Percentiles rank a stretch among this genome's conserved stretches.
phyloP scores from a whole-genome alignment of 1,140 invertebrate genomes.

The Trichonephila inaurata region DNA sequence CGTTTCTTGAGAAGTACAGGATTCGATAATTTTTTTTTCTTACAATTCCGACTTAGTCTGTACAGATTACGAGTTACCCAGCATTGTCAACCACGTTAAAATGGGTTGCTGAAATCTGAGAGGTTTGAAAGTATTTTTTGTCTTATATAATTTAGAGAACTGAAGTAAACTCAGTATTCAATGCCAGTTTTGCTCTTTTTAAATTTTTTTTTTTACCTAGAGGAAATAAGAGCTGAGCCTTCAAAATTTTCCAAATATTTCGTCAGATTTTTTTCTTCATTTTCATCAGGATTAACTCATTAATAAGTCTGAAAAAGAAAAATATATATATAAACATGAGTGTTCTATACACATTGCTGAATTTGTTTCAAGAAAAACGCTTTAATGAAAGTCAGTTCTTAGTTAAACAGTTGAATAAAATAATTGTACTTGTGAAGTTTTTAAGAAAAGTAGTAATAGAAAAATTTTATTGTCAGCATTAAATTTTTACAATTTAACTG shows the following conservation, averaged over 20 bases:
- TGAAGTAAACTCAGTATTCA: constrained; percentile 33
- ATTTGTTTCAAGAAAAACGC: no score
- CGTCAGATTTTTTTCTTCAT: neutral
- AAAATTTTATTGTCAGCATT: no score
- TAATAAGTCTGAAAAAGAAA: no score
- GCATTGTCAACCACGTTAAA: constrained; percentile 55
- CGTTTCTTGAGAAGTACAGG: constrained; percentile 18
- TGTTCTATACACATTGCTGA: no score
- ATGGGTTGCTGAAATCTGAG: constrained; percentile 57
- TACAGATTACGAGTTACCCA: constrained; percentile 37
- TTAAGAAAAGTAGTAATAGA: no score
- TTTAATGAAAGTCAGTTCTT: no score
- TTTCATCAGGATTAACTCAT: no score
- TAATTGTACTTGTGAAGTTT: no score
- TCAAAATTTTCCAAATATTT: neutral
- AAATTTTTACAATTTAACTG: no score
- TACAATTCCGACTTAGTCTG: constrained; percentile 33
- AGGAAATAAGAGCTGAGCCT: neutral
- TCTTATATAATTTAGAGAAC: constrained; percentile 18
- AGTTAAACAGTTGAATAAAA: no score
- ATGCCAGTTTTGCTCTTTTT: constrained; percentile 5
- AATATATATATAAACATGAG: no score
- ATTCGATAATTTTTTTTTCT: constrained; percentile 59
- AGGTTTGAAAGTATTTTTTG: constrained; percentile 54
- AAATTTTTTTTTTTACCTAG: no score